Conservation (phyloP, 2,797 vertebrate species). For the Danio kyathit region DNA sequence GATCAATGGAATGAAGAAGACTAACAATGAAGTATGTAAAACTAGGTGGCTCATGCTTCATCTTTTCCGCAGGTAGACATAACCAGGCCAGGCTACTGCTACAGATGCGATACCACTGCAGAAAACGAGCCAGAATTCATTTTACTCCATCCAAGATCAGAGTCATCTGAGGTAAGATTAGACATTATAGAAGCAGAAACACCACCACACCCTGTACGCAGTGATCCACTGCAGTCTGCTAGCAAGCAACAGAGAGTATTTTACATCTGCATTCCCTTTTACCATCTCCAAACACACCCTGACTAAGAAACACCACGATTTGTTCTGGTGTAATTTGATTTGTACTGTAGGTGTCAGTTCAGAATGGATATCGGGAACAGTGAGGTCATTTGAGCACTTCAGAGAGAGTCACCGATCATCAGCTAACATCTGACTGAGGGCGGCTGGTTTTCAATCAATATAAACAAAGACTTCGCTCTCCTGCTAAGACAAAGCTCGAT, state of each 20-base stretch:
- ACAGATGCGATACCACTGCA: constrained; percentile 51
- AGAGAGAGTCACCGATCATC: constrained; percentile 62
- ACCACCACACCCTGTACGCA: constrained; percentile 36
- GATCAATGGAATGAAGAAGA: constrained; percentile 8
- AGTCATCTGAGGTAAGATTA: constrained; percentile 55
- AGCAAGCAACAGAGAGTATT: not conserved
- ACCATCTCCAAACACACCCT: not conserved
- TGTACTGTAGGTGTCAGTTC: constrained; percentile 18
- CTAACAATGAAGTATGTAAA: not conserved
- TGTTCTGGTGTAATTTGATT: constrained; percentile 39
- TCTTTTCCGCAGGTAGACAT: not conserved
- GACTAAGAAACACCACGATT: not conserved
- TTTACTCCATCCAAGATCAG: constrained; percentile 35
- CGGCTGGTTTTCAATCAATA: constrained; percentile 65
- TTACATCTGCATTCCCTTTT: not conserved
- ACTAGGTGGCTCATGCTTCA: constrained; percentile 5
- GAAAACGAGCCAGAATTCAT: constrained; percentile 50
- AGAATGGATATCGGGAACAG: constrained; percentile 50
- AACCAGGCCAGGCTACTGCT: constrained; percentile 41
- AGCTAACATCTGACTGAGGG: constrained; percentile 58
- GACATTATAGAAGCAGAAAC: constrained; percentile 42
- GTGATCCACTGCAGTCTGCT: not conserved
- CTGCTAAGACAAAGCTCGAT: constrained; percentile 9
- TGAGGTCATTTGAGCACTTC: constrained; percentile 69
- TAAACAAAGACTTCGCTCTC: constrained; percentile 25